Evolutionary conservation across 1,140 invertebrate genomes (phyloP), one percentile per base, ranked within the genome.

Genomic region (Panulirus ornatus): DNA sequence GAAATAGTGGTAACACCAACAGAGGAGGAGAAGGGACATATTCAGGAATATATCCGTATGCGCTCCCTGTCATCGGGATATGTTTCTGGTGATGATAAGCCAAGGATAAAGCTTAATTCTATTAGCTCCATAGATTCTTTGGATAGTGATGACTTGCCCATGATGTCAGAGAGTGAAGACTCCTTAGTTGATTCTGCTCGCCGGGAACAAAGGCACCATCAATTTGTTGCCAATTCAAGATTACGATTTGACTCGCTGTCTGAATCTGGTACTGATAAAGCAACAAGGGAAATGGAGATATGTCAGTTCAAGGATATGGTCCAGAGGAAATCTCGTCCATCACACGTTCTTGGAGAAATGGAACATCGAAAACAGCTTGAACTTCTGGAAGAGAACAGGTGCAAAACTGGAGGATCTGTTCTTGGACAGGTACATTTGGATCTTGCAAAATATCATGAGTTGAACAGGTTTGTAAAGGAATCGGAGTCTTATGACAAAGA

Each of bases 341-440:
- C n/a, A n/a, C n/a, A n/a, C n/a, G n/a, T n/a, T n/a, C n/a, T n/a
- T n/a, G n/a, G n/a, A n/a, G n/a, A n/a, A n/a, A n/a, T n/a, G n/a
- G n/a, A n/a, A n/a, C n/a, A n/a, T n/a, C n/a, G n/a, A n/a, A n/a
- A n/a, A n/a, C n/a, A n/a, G n/a, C n/a, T n/a, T n/a, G n/a, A n/a
- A n/a, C n/a, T n/a, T n/a, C n/a, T n/a, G n/a, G n/a, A n/a, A n/a
- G n/a, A n/a, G n/a, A n/a, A n/a, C n/a, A n/a, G n/a, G n/a, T n/a
- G n/a, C n/a, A n/a, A n/a, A n/a, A n/a, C n/a, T n/a, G n/a, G n/a
- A n/a, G n/a, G n/a, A n/a, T n/a, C n/a, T n/a, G n/a, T n/a, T n/a
- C n/a, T n/a, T n/a, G n/a, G n/a, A n/a, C 93, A 95, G 94, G 94
- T 95, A 91, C 95, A 96, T 93, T 94, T 95, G 90, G 95, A 95